A percentile compares a stretch with the other conserved stretches of the same genome.
Conservation (phyloP, 2,888 invertebrate genomes). For the Miltochrista miniata region DNA sequence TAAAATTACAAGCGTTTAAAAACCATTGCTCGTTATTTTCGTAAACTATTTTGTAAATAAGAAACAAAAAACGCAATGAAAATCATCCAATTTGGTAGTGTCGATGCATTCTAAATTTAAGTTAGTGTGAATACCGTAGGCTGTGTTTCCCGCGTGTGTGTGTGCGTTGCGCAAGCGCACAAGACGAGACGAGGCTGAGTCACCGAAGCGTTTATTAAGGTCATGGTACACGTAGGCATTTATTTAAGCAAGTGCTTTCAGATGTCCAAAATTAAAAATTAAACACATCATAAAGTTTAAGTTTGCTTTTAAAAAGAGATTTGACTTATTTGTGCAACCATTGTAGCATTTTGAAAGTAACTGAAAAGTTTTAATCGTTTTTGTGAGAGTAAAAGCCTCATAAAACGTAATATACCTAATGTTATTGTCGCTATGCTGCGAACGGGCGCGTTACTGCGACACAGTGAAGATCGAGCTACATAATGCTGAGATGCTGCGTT, state of each 20-base stretch:
- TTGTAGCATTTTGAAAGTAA: background rate
- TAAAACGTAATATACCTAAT: too few relatives aligned
- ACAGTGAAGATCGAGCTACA: too few relatives aligned
- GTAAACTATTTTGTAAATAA: too few relatives aligned
- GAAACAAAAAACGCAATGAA: conserved; percentile 32
- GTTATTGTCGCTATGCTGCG: too few relatives aligned
- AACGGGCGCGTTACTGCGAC: too few relatives aligned
- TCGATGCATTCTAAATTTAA: conserved; percentile 32
- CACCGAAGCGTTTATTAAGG: conserved; percentile 61
- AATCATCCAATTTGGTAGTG: conserved; percentile 5
- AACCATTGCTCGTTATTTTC: conserved; percentile 34
- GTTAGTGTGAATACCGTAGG: conserved; percentile 43
- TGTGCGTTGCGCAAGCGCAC: conserved; percentile 61
- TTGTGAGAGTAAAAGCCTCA: background rate
- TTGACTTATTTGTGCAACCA: background rate
- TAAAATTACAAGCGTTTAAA: conserved; percentile 5
- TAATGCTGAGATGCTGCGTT: too few relatives aligned
- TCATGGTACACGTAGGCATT: conserved; percentile 41
- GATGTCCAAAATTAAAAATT: background rate
- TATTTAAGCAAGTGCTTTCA: conserved; percentile 9
- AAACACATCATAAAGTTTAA: background rate
- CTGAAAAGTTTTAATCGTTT: background rate
- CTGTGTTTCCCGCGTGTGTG: conserved; percentile 42
- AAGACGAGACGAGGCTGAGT: conserved; percentile 67
- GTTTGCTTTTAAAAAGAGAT: background rate